phyloP scores from a whole-genome alignment of 2,888 invertebrate species.

The Orthosia gothica region DNA sequence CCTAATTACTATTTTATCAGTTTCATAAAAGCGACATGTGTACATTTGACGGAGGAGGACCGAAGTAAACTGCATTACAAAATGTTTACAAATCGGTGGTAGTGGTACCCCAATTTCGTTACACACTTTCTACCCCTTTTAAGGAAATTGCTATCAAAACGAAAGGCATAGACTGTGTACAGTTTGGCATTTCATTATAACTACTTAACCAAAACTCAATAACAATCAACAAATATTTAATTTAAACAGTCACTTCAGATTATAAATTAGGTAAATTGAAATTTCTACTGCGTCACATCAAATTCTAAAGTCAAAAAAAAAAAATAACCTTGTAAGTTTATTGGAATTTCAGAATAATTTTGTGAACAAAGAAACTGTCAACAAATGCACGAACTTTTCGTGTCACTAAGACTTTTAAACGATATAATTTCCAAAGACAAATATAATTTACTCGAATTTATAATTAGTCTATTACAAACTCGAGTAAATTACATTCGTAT shows the following conservation, averaged over 20 bases:
- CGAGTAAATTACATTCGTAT: too few relatives aligned
- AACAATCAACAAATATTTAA: background rate
- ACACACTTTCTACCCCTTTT: too few relatives aligned
- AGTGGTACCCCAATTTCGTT: background rate
- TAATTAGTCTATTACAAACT: too few relatives aligned
- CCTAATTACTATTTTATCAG: too few relatives aligned
- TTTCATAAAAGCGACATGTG: background rate
- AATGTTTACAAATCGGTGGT: background rate
- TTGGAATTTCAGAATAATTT: background rate
- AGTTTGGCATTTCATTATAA: background rate
- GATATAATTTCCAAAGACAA: too few relatives aligned
- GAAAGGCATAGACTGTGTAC: background rate
- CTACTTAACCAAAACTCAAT: conserved; percentile 2
- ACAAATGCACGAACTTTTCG: too few relatives aligned
- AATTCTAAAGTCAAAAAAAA: background rate
- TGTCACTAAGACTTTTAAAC: too few relatives aligned
- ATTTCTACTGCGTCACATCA: background rate
- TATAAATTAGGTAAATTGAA: conserved; percentile 7
- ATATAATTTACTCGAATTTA: too few relatives aligned
- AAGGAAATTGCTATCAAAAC: too few relatives aligned
- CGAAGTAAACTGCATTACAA: background rate
- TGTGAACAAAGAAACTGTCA: background rate
- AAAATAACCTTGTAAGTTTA: background rate
- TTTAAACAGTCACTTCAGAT: background rate
- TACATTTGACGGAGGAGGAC: background rate